These are phyloP conservation scores for Mus musculus DNA, from an alignment of 2,113 vertebrate species.

Conservation along the genomic window DNA sequence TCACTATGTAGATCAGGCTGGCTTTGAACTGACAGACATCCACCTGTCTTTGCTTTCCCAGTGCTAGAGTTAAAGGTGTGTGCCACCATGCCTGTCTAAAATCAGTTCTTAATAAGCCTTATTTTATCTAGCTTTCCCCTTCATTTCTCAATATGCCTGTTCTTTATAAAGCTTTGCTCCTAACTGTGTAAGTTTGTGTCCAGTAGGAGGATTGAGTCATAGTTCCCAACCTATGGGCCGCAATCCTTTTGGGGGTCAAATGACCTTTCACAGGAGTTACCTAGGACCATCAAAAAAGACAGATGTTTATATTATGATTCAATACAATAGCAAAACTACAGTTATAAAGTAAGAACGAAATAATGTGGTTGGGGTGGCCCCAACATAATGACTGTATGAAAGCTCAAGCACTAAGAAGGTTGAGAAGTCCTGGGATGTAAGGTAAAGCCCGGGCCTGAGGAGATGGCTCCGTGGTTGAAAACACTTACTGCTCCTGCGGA, in stretches of 20 bases:
- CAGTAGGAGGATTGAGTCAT: background rate
- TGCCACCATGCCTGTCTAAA: background rate
- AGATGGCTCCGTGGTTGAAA: background rate
- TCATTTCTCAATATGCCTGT: background rate
- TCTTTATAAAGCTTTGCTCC: conserved; percentile 24
- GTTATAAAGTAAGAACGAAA: background rate
- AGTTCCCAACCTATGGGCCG: too few species aligned
- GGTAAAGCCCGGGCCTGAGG: background rate
- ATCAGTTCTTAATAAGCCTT: background rate
- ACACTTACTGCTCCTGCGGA: background rate
- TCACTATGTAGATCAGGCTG: background rate
- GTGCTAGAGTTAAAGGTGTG: background rate
- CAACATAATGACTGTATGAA: background rate
- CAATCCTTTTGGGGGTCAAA: too few species aligned
- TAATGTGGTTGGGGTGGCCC: background rate
- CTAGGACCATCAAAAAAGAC: background rate
- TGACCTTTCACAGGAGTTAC: background rate
- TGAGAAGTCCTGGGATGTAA: background rate
- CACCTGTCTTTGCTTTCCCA: background rate
- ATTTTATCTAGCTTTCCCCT: background rate
- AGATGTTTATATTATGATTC: background rate
- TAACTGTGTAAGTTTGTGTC: background rate
- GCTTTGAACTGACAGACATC: background rate
- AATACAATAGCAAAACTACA: background rate
- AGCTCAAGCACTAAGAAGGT: background rate